Evolutionary conservation across 2,888 invertebrate genomes (phyloP), one percentile per base, ranked within the genome.

Genomic region (Drosophila atripex): DNA sequence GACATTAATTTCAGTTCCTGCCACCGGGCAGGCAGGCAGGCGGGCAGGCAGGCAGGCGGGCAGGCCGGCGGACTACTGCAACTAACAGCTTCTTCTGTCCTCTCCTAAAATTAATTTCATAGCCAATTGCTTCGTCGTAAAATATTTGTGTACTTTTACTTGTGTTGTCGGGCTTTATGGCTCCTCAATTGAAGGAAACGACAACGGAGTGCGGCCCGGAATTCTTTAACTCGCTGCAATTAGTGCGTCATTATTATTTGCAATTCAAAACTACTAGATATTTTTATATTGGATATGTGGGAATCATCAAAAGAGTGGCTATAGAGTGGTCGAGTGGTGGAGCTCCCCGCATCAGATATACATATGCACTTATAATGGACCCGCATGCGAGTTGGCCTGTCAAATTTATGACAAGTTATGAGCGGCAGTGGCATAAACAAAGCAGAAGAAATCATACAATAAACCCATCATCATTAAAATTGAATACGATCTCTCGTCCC

Each of bases 351-450:
- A 53, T 39, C 12, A 18, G 49, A 23, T 25, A n/a, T n/a, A n/a
- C n/a, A n/a, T 51, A 63, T 70, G 56, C 35, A 57, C 21, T 68
- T 60, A 83, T 65, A 80, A 80, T 80, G 83, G 50, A 50, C 82
- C 82, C 82, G 85, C 82, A 82, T 82, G 35, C 46, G 57, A 43
- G 51, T 25, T 16, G 12, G 60, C 60, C 87, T 88, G 88, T 86
- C 86, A 88, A 80, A 77, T 73, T 86, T 86, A 88, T 86, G 86
- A 86, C 87, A 85, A 85, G 87, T 88, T 86, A 86, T 85, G 86
- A 86, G 78, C 66, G 71, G 64, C 72, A 73, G 74, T 57, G 49
- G 76, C 82, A 82, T 77, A 82, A 82, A 83, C 79, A 85, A 80
- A 85, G 57, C 76, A 54, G 63, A 53, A 53, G 53, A 64, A 64